A percentile compares a stretch with the other conserved stretches of the same genome.
Evolutionary conservation across 2,113 vertebrate species (phyloP).

Genomic region (Erythrocercus mccallii): DNA sequence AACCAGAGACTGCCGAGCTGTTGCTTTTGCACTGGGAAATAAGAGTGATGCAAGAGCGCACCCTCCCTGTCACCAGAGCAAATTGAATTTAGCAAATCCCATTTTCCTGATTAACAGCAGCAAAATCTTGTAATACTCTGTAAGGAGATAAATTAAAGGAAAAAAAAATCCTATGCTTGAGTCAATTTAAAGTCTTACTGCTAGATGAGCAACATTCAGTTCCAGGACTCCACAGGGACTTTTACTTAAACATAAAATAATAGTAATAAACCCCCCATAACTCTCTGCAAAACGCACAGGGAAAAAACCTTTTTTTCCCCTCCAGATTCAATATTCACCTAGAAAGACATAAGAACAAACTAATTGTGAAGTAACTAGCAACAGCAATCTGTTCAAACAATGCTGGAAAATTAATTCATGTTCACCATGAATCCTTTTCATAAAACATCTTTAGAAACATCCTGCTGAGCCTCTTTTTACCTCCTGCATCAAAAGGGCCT

Average conservation of each 20-base stretch:
- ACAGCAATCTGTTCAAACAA: background rate
- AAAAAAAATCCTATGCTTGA: background rate
- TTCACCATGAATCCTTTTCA: background rate
- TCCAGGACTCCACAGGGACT: background rate
- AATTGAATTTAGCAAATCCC: background rate
- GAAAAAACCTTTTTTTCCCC: background rate
- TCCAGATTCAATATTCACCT: background rate
- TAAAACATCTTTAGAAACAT: background rate
- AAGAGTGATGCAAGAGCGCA: conserved; percentile 10
- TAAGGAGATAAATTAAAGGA: background rate
- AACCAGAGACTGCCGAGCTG: background rate
- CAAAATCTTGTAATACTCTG: background rate
- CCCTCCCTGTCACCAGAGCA: background rate
- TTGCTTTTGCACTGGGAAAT: fast-evolving
- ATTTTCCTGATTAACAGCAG: background rate
- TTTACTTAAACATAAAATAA: background rate
- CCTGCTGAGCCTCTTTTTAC: background rate
- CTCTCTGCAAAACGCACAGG: background rate
- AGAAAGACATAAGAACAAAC: background rate
- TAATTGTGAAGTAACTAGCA: background rate
- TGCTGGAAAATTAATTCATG: background rate
- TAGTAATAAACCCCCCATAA: too few relatives aligned
- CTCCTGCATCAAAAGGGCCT: background rate
- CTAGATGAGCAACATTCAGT: background rate
- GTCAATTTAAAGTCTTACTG: background rate